Base-by-base conservation (phyloP, 2,797 vertebrate species). In the Falco peregrinus region DNA sequence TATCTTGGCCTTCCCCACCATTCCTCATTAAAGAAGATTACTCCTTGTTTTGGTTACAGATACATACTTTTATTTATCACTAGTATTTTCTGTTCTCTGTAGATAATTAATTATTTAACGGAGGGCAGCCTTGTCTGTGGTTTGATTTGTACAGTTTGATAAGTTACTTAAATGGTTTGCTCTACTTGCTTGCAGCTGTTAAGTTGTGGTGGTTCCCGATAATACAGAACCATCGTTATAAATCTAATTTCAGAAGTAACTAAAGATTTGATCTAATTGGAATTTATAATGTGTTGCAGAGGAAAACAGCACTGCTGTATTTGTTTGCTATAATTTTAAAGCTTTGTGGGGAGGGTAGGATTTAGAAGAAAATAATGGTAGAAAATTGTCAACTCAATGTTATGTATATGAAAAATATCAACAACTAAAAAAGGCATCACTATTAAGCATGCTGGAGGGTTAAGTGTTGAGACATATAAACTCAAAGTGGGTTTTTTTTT, bases 231-330 rank as follows among this genome's bases (percentile, higher is more conserved):
- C 22, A 68, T 83, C 33, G 37, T 87, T 84, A 92, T 80, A 83
- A 93, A 79, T 86, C 33, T 90, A 39, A 86, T 88, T 88, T 93
- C 63, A 93, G 59, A 94, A 83, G 54, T 88, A 90, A 75, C 87
- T 83, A 13, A 88, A 82, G 25, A 51, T 91, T 94, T 91, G 63
- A 76, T 86, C 57, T 88, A 83, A 64, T 76, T 86, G 56, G 73
- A 93, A 56, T 89, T 83, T 76, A 56, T 64, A 68, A 83, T 76
- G 63, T 53, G 13, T 63, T 79, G 56, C 48, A 35, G 63, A 79
- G 59, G 43, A 60, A 78, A 68, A 47, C 31, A 85, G 37, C 41
- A 11, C 26, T 83, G 59, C 48, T 79, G 28, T 54, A 65, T 92
- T 64, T 88, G 57, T 89, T 87, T 89, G 67, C 61, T 82, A 43